Percentiles rank a stretch among this genome's conserved stretches.
Evolutionary conservation across 64 coral and sea anemone genomes (phyloP).

Genomic region (Montipora sp.): DNA sequence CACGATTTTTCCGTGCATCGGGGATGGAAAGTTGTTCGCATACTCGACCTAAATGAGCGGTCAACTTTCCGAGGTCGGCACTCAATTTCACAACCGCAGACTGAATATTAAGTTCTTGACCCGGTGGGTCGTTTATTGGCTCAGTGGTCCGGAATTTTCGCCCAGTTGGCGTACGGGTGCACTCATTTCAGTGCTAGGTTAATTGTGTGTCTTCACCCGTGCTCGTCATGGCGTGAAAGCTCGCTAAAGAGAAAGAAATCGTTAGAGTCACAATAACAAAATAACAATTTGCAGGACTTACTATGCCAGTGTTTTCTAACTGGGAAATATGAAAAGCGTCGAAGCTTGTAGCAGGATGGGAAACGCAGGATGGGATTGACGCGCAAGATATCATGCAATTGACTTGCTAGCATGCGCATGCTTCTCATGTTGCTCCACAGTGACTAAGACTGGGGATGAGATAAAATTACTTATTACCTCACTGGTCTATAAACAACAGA

Average conservation of each 20-base stretch:
- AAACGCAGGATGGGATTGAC: neutral
- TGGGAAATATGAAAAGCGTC: neutral
- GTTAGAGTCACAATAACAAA: neutral
- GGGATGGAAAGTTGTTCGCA: neutral
- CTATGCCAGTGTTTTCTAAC: neutral
- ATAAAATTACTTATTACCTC: too few relatives aligned
- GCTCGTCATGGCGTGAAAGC: neutral
- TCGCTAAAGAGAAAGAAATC: neutral
- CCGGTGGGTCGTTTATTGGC: conserved; percentile 14
- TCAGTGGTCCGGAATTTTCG: neutral
- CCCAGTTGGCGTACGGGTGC: conserved; percentile 1
- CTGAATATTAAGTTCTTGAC: neutral
- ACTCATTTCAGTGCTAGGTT: neutral
- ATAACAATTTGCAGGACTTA: neutral
- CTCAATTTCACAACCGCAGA: conserved; percentile 4
- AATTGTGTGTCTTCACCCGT: neutral
- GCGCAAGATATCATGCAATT: neutral
- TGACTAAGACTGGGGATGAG: neutral
- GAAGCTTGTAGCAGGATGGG: neutral
- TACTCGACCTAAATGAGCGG: conserved; percentile 18
- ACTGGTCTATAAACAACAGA: too few relatives aligned
- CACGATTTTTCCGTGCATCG: neutral
- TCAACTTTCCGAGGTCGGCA: neutral
- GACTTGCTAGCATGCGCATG: conserved; percentile 28
- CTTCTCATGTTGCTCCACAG: conserved; percentile 23